Conservation (phyloP, 2,888 invertebrate species). For the Rutpela maculata region DNA sequence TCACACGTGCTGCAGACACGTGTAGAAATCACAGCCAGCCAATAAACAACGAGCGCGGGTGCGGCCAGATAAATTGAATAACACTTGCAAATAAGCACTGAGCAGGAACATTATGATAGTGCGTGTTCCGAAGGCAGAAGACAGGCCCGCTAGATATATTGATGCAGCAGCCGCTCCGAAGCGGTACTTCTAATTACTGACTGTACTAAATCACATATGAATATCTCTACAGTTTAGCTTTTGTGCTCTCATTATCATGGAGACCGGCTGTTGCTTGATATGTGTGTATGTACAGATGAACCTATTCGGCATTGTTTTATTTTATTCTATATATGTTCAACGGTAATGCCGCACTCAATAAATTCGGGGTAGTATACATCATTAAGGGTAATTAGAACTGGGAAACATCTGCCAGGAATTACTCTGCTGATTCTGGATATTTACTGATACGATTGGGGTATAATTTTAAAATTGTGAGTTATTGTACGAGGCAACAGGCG, state of each 20-base stretch:
- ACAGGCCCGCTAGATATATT: slow-evolving; percentile 70
- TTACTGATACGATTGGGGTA: slow-evolving; percentile 38
- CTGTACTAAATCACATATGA: slow-evolving; percentile 71
- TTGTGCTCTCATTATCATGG: slow-evolving; percentile 59
- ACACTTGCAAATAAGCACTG: slow-evolving; percentile 75
- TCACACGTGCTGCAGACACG: slow-evolving; percentile 71
- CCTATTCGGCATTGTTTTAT: slow-evolving; percentile 63
- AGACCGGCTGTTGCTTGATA: slow-evolving; percentile 67
- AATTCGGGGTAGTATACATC: slow-evolving; percentile 66
- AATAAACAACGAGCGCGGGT: slow-evolving; percentile 73
- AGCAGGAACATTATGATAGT: slow-evolving; percentile 65
- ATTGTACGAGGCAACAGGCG: slow-evolving; percentile 19
- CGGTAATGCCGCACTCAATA: slow-evolving; percentile 58
- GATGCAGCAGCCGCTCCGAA: slow-evolving; percentile 71
- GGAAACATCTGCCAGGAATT: slow-evolving; percentile 63
- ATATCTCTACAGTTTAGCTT: slow-evolving; percentile 64
- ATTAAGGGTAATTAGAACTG: slow-evolving; percentile 67
- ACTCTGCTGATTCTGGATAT: slow-evolving; percentile 48
- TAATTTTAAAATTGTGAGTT: slow-evolving; percentile 36
- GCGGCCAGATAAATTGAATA: slow-evolving; percentile 75
- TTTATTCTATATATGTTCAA: slow-evolving; percentile 51
- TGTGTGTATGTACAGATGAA: slow-evolving; percentile 59
- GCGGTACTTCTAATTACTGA: slow-evolving; percentile 70
- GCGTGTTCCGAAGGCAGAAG: slow-evolving; percentile 69
- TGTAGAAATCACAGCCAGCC: slow-evolving; percentile 72